Base-by-base conservation (phyloP, 2,797 vertebrate species). In the Anabacerthia variegaticeps region DNA sequence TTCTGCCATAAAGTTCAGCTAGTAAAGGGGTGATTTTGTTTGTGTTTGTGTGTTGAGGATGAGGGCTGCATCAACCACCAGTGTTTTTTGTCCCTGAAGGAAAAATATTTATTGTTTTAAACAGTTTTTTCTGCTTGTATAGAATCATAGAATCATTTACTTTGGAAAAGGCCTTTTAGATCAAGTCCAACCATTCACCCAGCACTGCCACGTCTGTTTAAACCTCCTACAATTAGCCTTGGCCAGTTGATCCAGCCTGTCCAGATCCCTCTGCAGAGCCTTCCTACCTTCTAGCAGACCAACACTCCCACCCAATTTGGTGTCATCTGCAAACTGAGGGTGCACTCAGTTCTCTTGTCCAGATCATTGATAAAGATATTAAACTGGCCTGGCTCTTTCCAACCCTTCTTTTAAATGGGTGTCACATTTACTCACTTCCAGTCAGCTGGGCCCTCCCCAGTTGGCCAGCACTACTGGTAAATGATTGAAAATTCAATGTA, bases 71-170 rank as follows among this genome's bases (percentile, higher is more conserved):
- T 54, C 72, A 68, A 39, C 16, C 24, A 21, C 30, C 11, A n/a
- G 15, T 18, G 10, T 0, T 30, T 76, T 88, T 58, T 52, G 19
- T 36, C 22, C 14, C 61, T 23, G 61, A 62, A 68, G 51, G 17
- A 85, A 81, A 83, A 77, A 3, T 21, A 55, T 77, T 80, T 61
- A 73, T 92, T 95, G 84, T 95, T 97, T 96, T 93, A 91, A 93
- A 92, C n/a, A 49, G 26, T 17, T 54, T 30, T 88, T 96, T 62
- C 77, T 93, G 83, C 83, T 95, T 91, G 83, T 24, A 58, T 41
- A 41, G 12, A 65, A 36, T 48, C 30, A 46, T 14, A 76, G 65
- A 43, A 65, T 43, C 34, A 7, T 71, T 71, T 48, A 65, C 27
- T 14, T n/a, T 76, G 44, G 32, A 59, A 71, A 86, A 76, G 56